These are phyloP conservation scores for Oncorhynchus tshawytscha DNA, from an alignment of 2,113 vertebrate species.

Conservation along the genomic window DNA sequence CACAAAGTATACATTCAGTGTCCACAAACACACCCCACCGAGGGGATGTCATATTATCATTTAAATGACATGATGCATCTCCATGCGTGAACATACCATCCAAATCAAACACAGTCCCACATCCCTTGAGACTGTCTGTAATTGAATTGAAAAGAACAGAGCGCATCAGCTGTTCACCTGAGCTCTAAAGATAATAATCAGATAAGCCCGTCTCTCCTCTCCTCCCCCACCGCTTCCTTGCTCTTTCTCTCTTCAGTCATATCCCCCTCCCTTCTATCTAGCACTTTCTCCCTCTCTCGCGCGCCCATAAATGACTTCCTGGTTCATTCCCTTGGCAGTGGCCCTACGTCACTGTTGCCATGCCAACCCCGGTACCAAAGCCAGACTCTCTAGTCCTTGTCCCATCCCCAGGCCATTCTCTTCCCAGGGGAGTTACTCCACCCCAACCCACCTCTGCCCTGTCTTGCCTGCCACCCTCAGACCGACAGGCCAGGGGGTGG, in stretches of 20 bases:
- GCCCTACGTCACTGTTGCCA: not conserved
- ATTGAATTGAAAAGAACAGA: too few relatives aligned
- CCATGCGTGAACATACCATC: not conserved
- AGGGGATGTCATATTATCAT: constrained; percentile 1
- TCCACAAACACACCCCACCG: too few relatives aligned
- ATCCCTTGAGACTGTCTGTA: not conserved
- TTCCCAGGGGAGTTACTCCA: too few relatives aligned
- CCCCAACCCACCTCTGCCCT: too few relatives aligned
- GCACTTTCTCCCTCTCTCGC: not conserved
- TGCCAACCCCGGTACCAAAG: not conserved
- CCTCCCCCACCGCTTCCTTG: not conserved
- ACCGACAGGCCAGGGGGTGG: too few relatives aligned
- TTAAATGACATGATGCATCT: not conserved
- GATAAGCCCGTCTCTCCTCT: not conserved
- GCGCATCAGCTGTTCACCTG: too few relatives aligned
- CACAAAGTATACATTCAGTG: too few relatives aligned
- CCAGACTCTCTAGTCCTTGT: not conserved
- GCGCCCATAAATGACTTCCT: not conserved
- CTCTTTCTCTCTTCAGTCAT: not conserved
- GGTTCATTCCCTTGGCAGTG: not conserved
- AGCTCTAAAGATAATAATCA: too few relatives aligned
- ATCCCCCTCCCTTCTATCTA: not conserved
- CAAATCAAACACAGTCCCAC: not conserved
- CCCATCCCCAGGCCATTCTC: not conserved
- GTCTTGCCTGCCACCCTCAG: too few relatives aligned